phyloP scores from a whole-genome alignment of 2,888 invertebrate genomes.

The Scaptomyza caliginosa region DNA sequence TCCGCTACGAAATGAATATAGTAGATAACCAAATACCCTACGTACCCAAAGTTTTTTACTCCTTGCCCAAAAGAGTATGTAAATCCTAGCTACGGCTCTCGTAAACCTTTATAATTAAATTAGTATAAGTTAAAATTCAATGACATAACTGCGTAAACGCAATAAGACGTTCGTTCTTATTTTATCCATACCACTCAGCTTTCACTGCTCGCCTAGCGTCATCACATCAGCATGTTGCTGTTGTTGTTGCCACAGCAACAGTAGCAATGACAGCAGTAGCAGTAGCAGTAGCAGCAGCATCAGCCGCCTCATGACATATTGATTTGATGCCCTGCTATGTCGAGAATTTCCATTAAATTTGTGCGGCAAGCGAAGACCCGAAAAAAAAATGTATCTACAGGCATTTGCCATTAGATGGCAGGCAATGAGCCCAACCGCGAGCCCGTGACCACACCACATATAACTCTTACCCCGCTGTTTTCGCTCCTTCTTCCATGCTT shows the following conservation, averaged over 20 bases:
- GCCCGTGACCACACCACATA: slow-evolving; percentile 25
- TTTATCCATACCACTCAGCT: slow-evolving; percentile 9
- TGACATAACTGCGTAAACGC: slow-evolving; percentile 71
- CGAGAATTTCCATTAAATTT: slow-evolving; percentile 77
- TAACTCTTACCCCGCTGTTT: not conserved
- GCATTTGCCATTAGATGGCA: slow-evolving; percentile 73
- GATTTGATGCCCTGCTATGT: slow-evolving; percentile 78
- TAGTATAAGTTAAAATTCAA: too few relatives aligned
- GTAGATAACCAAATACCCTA: slow-evolving; percentile 24
- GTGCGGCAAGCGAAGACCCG: slow-evolving; percentile 42
- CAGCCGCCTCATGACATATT: slow-evolving; percentile 75
- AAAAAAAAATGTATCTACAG: slow-evolving; percentile 50
- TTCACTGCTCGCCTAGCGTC: slow-evolving; percentile 40
- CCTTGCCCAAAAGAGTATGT: too few relatives aligned
- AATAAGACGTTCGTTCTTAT: slow-evolving; percentile 52
- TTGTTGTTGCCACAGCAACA: slow-evolving; percentile 13
- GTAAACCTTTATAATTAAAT: too few relatives aligned
- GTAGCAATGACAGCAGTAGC: not conserved
- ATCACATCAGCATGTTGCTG: slow-evolving; percentile 56
- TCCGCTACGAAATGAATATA: slow-evolving; percentile 9
- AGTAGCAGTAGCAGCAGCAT: slow-evolving; percentile 12
- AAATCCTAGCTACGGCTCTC: too few relatives aligned
- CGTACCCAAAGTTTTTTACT: too few relatives aligned
- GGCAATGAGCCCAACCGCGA: slow-evolving; percentile 53
- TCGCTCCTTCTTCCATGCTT: not conserved